phyloP scores from a whole-genome alignment of 2,113 vertebrate species.

The Nicator chloris region DNA sequence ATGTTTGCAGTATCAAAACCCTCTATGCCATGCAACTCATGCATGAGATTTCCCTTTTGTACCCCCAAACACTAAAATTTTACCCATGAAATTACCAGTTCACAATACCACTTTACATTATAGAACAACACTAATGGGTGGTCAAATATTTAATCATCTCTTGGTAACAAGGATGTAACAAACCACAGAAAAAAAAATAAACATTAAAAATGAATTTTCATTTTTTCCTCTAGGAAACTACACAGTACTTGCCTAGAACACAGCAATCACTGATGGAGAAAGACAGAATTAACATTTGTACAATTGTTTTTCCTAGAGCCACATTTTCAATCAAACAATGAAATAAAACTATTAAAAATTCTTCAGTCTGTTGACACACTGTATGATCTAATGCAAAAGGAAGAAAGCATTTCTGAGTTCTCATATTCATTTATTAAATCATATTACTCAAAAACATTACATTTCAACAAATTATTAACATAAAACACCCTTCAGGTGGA shows the following conservation, averaged over 20 bases:
- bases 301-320: conserved; percentile 52
- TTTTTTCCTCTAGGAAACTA: conserved; percentile 37
- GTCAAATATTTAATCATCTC: conserved; percentile 35
- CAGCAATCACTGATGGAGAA: conserved; percentile 44
- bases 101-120: background rate
- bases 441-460: conserved; percentile 29
- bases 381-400: conserved; percentile 23
- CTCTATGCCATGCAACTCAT: background rate
- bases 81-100: background rate
- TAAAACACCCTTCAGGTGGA: background rate
- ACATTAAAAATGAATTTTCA: conserved; percentile 28
- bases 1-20: background rate
- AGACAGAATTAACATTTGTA: conserved; percentile 53
- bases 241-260: conserved; percentile 29
- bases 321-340: conserved; percentile 53
- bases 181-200: conserved; percentile 10
- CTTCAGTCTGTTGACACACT: conserved; percentile 20
- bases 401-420: conserved; percentile 6
- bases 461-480: conserved; percentile 39
- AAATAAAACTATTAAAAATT: conserved; percentile 58
- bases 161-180: conserved; percentile 20
- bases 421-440: conserved; percentile 47
- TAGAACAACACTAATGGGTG: background rate
- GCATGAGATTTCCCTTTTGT: background rate
- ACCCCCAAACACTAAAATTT: background rate